Base-by-base conservation (phyloP, 2,888 invertebrate genomes). In the Sycophila texana region DNA sequence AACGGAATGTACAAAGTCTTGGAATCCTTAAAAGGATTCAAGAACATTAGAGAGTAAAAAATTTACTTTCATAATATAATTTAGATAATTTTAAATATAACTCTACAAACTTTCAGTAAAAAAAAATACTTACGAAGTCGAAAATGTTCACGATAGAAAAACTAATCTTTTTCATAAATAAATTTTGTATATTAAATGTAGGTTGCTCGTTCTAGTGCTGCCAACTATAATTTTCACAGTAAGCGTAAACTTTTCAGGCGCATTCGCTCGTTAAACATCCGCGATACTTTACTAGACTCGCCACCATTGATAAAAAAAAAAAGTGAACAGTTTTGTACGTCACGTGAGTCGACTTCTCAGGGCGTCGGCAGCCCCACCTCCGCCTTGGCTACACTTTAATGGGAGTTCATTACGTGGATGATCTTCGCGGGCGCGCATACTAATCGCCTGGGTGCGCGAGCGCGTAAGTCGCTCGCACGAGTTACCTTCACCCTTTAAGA, bases 391-490 rank as follows among this genome's bases (percentile, higher is more conserved):
- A 22, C 5, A 3, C 51, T 60, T 68, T 81, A 79, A 81, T 76
- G 76, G 79, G 76, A 76, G 58, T 81, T 81, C 79, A 73, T 81
- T 81, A 81, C 70, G 53, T 39, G 76, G 70, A 79, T 78, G 65
- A 81, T 81, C 49, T 73, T 68, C 18, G 55, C 71, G 49, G 72
- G 30, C 26, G 26, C 71, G 75, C 58, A 76, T 79, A 76, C 73
- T 81, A 70, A 79, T 81, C 73, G 76, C 73, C 68, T 51, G 47
- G 16, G 66, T 51, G 67, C 3, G 60, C 10, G 51, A 22, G 39
- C 68, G 53, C 30, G 70, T 55, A 63, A 61, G 70, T 70, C 61
- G 60, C 67, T 30, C 30, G 57, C 70, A 20, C 14, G 18, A 30
- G 20, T 22, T 49, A 7, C 20, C n/a, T n/a, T 22, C 16, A 39